Conservation (phyloP, 1,140 invertebrate genomes). For the Papilio polyxenes region DNA sequence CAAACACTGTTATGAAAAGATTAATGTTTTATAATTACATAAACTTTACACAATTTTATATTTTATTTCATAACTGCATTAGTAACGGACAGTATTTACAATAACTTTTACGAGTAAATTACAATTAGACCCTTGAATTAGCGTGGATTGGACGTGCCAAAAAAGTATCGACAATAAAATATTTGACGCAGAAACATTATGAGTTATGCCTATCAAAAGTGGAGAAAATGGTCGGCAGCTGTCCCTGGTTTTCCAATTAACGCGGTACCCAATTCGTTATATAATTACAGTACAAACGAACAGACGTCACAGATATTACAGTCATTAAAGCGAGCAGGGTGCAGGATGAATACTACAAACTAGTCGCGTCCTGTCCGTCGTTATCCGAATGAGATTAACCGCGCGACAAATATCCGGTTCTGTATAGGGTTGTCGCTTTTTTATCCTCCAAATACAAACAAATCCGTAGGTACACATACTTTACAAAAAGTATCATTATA, state of each 20-base stretch:
- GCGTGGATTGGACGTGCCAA: no score
- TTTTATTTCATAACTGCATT: neutral
- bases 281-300: neutral
- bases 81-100: neutral
- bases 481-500: no score
- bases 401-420: conserved; percentile 23
- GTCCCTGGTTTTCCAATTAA: neutral
- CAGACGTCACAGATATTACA: conserved; percentile 8
- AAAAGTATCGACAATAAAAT: neutral
- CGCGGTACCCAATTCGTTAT: conserved; percentile 18
- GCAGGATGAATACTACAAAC: conserved; percentile 21
- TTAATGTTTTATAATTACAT: neutral
- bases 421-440: neutral
- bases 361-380: no score
- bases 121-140: neutral
- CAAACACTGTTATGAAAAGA: neutral
- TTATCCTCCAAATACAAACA: neutral
- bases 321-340: neutral
- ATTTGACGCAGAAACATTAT: neutral
- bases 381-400: conserved; percentile 30
- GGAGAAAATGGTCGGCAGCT: neutral
- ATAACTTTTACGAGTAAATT: neutral
- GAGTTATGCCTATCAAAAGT: neutral
- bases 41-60: neutral
- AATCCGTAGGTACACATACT: neutral